A percentile compares a stretch with the other conserved stretches of the same genome.
Conservation (phyloP, 2,888 invertebrate genomes). For the Cryptus armator region DNA sequence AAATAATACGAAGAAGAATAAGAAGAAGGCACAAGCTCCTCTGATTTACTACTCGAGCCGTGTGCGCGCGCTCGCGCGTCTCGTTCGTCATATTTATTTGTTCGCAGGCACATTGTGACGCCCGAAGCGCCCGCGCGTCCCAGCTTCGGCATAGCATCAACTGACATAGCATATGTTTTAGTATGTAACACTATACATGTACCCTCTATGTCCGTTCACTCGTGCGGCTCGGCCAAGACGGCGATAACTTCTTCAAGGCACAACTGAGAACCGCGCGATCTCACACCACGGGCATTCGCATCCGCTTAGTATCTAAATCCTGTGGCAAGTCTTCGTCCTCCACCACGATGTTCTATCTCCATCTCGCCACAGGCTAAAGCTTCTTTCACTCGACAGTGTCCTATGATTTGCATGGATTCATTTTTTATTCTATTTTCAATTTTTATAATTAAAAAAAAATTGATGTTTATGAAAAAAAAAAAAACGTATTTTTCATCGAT, state of each 20-base stretch:
- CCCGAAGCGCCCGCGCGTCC: conserved; percentile 62
- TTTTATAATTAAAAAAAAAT: no score
- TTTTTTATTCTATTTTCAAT: no score
- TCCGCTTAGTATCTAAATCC: conserved; percentile 54
- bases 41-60: conserved; percentile 72
- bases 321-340: background rate
- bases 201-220: conserved; percentile 53
- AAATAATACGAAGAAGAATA: conserved; percentile 7
- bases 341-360: background rate
- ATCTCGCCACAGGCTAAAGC: background rate
- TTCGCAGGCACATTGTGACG: conserved; percentile 71
- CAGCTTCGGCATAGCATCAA: conserved; percentile 11
- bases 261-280: conserved; percentile 48
- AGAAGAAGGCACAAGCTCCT: conserved; percentile 41
- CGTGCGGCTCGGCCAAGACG: conserved; percentile 59
- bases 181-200: conserved; percentile 44
- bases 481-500: no score
- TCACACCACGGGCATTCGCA: conserved; percentile 48
- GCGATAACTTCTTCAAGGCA: conserved; percentile 63
- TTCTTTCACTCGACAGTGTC: no score
- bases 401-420: no score
- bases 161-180: conserved; percentile 32
- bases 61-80: conserved; percentile 59
- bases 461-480: no score
- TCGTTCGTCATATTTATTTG: conserved; percentile 76